These are phyloP conservation scores for Aleiodes sp. DNA, from an alignment of 1,140 invertebrate genomes.

Conservation along the genomic window DNA sequence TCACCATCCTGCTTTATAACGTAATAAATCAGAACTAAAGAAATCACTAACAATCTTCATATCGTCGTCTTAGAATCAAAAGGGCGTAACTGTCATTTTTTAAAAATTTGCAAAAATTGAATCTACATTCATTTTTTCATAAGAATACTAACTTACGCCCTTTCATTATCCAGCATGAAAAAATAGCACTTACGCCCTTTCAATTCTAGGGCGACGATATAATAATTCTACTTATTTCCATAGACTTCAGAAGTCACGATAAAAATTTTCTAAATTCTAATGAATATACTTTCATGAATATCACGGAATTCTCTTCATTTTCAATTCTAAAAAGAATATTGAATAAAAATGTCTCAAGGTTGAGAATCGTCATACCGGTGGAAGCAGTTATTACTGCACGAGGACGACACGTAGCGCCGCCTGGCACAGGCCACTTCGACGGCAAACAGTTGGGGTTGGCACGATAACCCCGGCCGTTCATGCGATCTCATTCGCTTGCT, in stretches of 20 bases:
- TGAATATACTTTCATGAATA: background rate
- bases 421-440: constrained; percentile 57
- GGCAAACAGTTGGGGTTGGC: constrained; percentile 56
- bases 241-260: too few species aligned
- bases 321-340: background rate
- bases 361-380: constrained; percentile 50
- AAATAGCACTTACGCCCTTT: too few species aligned
- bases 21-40: background rate
- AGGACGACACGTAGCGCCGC: constrained; percentile 47
- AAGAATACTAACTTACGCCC: too few species aligned
- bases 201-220: too few species aligned
- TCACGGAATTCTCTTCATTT: background rate
- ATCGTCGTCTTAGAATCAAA: too few species aligned
- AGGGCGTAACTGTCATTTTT: too few species aligned
- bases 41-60: background rate
- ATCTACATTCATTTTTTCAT: too few species aligned
- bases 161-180: too few species aligned
- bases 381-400: constrained; percentile 51
- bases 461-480: constrained; percentile 43
- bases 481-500: constrained; percentile 23
- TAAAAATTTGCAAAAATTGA: too few species aligned
- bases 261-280: background rate
- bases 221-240: too few species aligned
- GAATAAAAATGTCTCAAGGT: constrained; percentile 36
- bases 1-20: background rate